These are phyloP conservation scores for Eristalis arbustorum DNA, from an alignment of 2,888 invertebrate species.

Conservation along the genomic window DNA sequence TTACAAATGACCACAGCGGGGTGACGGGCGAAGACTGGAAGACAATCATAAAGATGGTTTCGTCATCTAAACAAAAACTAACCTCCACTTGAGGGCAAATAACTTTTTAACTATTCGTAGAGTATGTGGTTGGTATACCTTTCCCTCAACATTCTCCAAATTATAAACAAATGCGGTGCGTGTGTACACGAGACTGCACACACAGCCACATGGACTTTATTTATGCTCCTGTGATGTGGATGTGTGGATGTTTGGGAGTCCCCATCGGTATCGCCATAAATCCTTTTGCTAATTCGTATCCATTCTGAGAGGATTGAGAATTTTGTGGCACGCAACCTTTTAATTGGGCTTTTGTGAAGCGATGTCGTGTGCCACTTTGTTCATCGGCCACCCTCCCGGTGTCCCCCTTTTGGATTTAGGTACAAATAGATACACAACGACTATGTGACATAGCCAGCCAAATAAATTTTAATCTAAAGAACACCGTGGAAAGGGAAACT, in stretches of 20 bases:
- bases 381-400: constrained; percentile 54
- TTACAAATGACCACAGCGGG: constrained; percentile 71
- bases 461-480: constrained; percentile 68
- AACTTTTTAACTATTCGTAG: constrained; percentile 65
- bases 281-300: constrained; percentile 71
- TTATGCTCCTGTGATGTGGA: constrained; percentile 52
- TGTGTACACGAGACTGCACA: constrained; percentile 1
- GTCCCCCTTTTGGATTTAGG: constrained; percentile 60
- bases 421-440: constrained; percentile 62
- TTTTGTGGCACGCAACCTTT: constrained; percentile 72
- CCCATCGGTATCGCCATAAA: constrained; percentile 67
- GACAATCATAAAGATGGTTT: constrained; percentile 40
- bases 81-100: constrained; percentile 51
- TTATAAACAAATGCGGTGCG: constrained; percentile 46
- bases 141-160: constrained; percentile 37
- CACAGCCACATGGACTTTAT: constrained; percentile 27
- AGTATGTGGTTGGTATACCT: constrained; percentile 59
- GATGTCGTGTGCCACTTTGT: constrained; percentile 70
- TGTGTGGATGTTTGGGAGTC: constrained; percentile 39
- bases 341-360: constrained; percentile 72
- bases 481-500: constrained; percentile 54
- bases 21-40: constrained; percentile 23
- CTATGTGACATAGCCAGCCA: constrained; percentile 64
- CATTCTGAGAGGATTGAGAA: constrained; percentile 70
- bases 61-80: constrained; percentile 36